Evolutionary conservation across 2,113 vertebrate genomes (phyloP).

Genomic region (Pandion haliaetus): DNA sequence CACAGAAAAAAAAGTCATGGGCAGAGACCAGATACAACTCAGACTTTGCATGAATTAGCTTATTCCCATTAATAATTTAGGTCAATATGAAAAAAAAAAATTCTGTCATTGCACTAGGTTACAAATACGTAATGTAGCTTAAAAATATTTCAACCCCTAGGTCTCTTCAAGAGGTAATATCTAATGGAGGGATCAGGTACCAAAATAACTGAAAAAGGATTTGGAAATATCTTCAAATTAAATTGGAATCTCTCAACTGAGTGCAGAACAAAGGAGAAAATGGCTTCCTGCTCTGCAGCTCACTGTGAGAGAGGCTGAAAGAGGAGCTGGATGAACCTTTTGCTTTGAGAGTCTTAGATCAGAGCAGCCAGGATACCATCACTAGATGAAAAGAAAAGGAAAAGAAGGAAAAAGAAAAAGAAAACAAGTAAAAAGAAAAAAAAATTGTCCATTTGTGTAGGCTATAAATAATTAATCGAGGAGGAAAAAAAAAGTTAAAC

Average conservation of each 20-base stretch:
- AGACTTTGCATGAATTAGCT: not conserved
- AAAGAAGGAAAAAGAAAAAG: not conserved
- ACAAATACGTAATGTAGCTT: not conserved
- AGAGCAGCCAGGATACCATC: not conserved
- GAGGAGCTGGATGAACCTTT: not conserved
- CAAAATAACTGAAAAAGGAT: not conserved
- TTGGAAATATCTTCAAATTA: not conserved
- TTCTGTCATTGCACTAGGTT: not conserved
- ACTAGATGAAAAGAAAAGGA: not conserved
- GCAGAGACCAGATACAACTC: not conserved
- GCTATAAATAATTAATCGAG: not conserved
- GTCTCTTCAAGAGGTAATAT: not conserved
- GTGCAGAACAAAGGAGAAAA: not conserved
- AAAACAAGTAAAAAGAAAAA: too few relatives aligned
- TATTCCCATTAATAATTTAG: not conserved
- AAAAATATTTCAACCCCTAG: not conserved
- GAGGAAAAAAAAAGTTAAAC: not conserved
- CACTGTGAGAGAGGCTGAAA: not conserved
- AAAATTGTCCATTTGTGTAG: not conserved
- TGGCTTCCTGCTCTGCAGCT: not conserved
- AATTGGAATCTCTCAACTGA: not conserved
- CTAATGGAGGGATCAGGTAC: not conserved
- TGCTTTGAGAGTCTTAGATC: not conserved
- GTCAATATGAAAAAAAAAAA: not conserved
- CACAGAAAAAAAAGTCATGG: not conserved